Conservation (phyloP, 1,140 invertebrate species). For the Limonius californicus region DNA sequence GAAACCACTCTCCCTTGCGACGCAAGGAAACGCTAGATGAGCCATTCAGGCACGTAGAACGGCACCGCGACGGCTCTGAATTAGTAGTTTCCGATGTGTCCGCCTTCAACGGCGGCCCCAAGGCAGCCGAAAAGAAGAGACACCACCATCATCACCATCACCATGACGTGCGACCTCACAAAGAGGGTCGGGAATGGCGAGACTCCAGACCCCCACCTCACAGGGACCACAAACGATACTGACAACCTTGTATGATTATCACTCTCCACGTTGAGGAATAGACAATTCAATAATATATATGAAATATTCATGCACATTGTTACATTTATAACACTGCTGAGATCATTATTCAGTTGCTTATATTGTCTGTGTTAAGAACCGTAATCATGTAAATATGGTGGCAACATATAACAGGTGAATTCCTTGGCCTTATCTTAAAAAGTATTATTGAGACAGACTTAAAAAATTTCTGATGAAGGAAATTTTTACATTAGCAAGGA, state of each 20-base stretch:
- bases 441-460: conserved; percentile 2
- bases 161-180: conserved; percentile 49
- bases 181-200: conserved; percentile 37
- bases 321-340: neutral
- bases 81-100: conserved; percentile 67
- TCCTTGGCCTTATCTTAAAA: conserved; percentile 37
- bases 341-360: neutral
- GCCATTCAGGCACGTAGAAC: conserved; percentile 50
- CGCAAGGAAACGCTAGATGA: conserved; percentile 71
- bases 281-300: neutral
- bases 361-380: conserved; percentile 14
- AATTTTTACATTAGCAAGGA: conserved; percentile 9
- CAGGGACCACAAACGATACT: conserved; percentile 39
- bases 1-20: conserved; percentile 54
- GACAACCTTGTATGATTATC: conserved; percentile 39
- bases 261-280: conserved; percentile 39
- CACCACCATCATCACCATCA: conserved; percentile 81
- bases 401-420: conserved; percentile 26
- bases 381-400: conserved; percentile 15
- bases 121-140: conserved; percentile 63
- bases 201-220: conserved; percentile 30
- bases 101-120: conserved; percentile 50
- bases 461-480: conserved; percentile 25
- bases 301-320: neutral
- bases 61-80: conserved; percentile 60